Evolutionary conservation across 2,797 vertebrate genomes (phyloP), one percentile per base, ranked within the genome.

Genomic region (Gadopsis marmoratus): DNA sequence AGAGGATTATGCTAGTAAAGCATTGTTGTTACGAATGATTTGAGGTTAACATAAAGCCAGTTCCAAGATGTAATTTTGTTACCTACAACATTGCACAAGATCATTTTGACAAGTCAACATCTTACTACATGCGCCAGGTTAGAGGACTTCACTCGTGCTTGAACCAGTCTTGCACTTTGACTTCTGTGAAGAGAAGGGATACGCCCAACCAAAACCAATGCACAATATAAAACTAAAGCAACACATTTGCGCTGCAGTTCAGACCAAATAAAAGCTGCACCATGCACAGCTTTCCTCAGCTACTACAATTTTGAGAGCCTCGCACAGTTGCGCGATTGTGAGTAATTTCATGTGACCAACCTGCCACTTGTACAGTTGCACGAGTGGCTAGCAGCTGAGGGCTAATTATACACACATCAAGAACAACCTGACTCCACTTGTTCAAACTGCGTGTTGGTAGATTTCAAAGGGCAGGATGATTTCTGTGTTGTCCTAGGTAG

Each of bases 121-220:
- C 95, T 95, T 95, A 95, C 94, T 93, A 95, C 83, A 79, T 83
- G 85, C 79, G 93, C 91, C 93, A 78, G 89, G 90, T 88, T 84
- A 90, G 91, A 86, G 26, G 93, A 91, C 92, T 86, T 92, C 90
- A 81, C 82, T 88, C 60, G 82, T 81, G 78, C 91, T 89, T 85
- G 87, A 89, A 87, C 82, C 89, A 91, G 77, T 89, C 91, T 90
- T 83, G 82, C 70, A 89, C 84, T 83, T 74, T 83, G 76, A 91
- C 82, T 88, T 95, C 95, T 96, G 95, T 79, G 85, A 94, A 95
- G 91, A 95, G 88, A 84, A 95, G 76, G 90, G 63, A 93, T 88
- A 92, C 84, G 64, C 89, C 92, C 88, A 89, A 70, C 81, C 89
- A 89, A 69, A 81, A 80, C 88, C 71, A 91, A 72, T 45, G 58